Base-by-base conservation (phyloP, 2,888 invertebrate genomes). In the Pristionchus fissidentatus region DNA sequence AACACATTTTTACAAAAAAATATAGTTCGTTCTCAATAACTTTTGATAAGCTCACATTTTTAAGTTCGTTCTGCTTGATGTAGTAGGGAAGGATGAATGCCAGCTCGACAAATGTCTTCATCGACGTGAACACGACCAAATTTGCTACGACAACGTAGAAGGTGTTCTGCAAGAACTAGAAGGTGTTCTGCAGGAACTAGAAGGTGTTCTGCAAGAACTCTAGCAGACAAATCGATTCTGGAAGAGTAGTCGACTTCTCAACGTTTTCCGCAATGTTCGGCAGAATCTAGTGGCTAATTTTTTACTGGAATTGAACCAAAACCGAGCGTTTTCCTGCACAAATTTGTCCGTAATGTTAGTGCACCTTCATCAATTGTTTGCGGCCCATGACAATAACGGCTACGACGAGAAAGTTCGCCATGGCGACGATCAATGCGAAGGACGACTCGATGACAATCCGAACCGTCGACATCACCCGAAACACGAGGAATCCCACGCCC, bases 71-170 rank as follows among this genome's bases (percentile, higher is more conserved):
- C 15, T 35, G 43, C 0, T 10, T 32, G 8, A 73, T 26, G 22
- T 73, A 73, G 26, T 73, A 73, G 43, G 73, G 73, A 41, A 73
- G 43, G 15, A 73, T 73, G 43, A 73, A 73, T 3, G n/a, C 73
- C 43, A 73, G 26, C n/a, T 73, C 73, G 26, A 43, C 73, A 43
- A 73, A 43, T 26, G 41, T 43, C 15, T 73, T 73, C 46, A 73
- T 8, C 3, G 73, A 73, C 1, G 73, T 73, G 26, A 41, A 43
- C 10, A 73, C 29, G 0, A 70, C 38, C 26, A 70, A 8, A 38
- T 70, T 70, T 32, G 41, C 70, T 15, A 70, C 15, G 5, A 43
- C 73, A 5, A 73, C 43, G 43, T 73, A 73, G 43, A 73, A 73
- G 19, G 41, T 29, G 43, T 73, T 41, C 73, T 43, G 43, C 19